Base-by-base conservation (phyloP, 1,140 invertebrate genomes). In the silkworm (Bombyx mori) region DNA sequence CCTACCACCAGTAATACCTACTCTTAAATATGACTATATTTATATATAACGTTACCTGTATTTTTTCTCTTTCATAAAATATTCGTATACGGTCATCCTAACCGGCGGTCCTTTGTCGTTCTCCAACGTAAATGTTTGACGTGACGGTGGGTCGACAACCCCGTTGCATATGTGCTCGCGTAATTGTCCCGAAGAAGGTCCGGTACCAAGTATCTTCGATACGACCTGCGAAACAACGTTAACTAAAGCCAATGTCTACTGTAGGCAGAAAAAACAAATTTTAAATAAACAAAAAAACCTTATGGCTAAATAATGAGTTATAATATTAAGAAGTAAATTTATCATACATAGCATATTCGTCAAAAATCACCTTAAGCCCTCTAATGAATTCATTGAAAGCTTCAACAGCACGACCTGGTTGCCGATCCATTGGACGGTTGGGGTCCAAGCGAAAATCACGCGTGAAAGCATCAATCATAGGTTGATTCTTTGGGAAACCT, bases 401-500 rank as follows among this genome's bases (percentile, higher is more conserved):
- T 3, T 76, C 75, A 3, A 58, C 46, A 6, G 42, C 53, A 1
- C 63, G 58, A 7, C 57, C 57, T 8, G 58, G 54, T 59, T 83
- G 82, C 0, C 51, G 44, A 7, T 81, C 69, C 7, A 83, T 44
- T 0, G 65, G 52, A 3, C 54, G 55, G 3, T 10, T 63, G 0
- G 68, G 56, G 42, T 80, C 69, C 44, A 86, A 49, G 0, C 57
- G 35, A 54, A 86, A 84, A 53, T 82, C 79, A 0, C 55, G 65
- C 0, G 26, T 48, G 49, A 84, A 63, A 1, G 85, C 75, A 4
- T 90, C 71, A 7, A 91, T 55, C 26, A 92, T 60, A 0, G 55
- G 35, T 65, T 90, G 82, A 2, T 71, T 44, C n/a, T 66, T 89
- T 0, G 92, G 91, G 65, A 94, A 93, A 6, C 89, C 92, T 74